Evolutionary conservation across 2,797 vertebrate species (phyloP).

Genomic region (Serranus cabrilla): DNA sequence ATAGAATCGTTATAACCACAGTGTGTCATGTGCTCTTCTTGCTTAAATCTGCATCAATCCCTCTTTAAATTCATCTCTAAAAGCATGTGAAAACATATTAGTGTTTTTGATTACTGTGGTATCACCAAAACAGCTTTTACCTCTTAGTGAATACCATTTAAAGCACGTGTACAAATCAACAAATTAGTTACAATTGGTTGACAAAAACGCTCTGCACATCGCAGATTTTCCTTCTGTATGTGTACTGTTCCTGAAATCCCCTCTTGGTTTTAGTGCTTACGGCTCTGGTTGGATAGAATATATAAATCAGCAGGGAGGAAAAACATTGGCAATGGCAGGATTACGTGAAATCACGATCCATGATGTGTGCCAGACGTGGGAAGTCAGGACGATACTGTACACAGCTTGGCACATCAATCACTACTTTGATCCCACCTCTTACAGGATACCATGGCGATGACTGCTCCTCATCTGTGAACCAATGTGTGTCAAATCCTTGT

Average conservation of each 20-base stretch:
- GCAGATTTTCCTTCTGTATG: not conserved
- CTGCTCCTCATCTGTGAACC: constrained; percentile 78
- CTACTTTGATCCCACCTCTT: constrained; percentile 78
- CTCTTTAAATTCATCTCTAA: constrained; percentile 30
- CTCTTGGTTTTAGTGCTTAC: constrained; percentile 31
- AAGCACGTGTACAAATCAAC: constrained; percentile 43
- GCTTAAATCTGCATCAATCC: constrained; percentile 26
- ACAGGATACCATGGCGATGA: constrained; percentile 78
- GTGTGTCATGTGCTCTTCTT: constrained; percentile 24
- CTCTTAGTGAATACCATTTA: constrained; percentile 41
- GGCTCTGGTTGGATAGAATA: constrained; percentile 49
- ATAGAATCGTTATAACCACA: constrained; percentile 9
- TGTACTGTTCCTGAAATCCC: constrained; percentile 33
- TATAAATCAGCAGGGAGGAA: constrained; percentile 51
- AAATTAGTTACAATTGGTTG: constrained; percentile 44
- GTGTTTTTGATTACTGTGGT: constrained; percentile 53
- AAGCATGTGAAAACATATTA: constrained; percentile 41
- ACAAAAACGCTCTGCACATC: constrained; percentile 11
- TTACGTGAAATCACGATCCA: constrained; percentile 64
- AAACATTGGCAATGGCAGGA: constrained; percentile 53
- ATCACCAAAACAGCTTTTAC: constrained; percentile 41
- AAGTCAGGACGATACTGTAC: constrained; percentile 48
- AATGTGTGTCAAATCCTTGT: constrained; percentile 79
- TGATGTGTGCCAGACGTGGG: constrained; percentile 56
- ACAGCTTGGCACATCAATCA: constrained; percentile 68